Base-by-base conservation (phyloP, 2,888 invertebrate genomes). In the Tetragonula carbonaria region DNA sequence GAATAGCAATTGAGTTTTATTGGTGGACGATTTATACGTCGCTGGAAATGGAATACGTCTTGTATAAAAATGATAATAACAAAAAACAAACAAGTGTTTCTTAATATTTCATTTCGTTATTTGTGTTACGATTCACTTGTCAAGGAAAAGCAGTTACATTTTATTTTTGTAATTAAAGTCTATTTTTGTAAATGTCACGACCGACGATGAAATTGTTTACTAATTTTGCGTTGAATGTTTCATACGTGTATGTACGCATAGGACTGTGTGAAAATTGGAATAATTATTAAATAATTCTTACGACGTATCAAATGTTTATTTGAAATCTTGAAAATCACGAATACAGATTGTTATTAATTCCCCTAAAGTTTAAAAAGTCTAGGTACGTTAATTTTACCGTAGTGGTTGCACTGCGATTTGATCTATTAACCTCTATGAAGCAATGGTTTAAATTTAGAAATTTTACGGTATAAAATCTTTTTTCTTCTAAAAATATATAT, bases 61-160 rank as follows among this genome's bases (percentile, higher is more conserved):
- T 33, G 13, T 53, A 33, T n/a, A 3, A n/a, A 14, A 4, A 70
- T 6, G 51, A 28, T n/a, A 0, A 11, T 14, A 13, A 45, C 50
- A 4, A 55, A 23, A n/a, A 63, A 68, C 23, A 45, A 13, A 28
- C 18, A n/a, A 45, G 0, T 38, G 67, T 67, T 67, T 45, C 16
- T 18, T 33, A 62, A 28, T 38, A 57, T 73, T 55, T 28, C 0
- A 53, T 50, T 67, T 38, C 13, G 18, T 57, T 62, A 67, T 18
- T 21, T 50, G 21, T 23, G 38, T 45, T 66, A 70, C 55, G 59
- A 68, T 72, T 72, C 75, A 55, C 28, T 73, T 76, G 65, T 33
- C 59, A 38, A 57, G 38, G n/a, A 59, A 80, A 78, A 53, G n/a
- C 57, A 70, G 55, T 73, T n/a, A 68, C 28, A 18, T 76, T 55